These are phyloP conservation scores for Penaeus monodon DNA, from an alignment of 2,888 invertebrate genomes.

Conservation along the genomic window DNA sequence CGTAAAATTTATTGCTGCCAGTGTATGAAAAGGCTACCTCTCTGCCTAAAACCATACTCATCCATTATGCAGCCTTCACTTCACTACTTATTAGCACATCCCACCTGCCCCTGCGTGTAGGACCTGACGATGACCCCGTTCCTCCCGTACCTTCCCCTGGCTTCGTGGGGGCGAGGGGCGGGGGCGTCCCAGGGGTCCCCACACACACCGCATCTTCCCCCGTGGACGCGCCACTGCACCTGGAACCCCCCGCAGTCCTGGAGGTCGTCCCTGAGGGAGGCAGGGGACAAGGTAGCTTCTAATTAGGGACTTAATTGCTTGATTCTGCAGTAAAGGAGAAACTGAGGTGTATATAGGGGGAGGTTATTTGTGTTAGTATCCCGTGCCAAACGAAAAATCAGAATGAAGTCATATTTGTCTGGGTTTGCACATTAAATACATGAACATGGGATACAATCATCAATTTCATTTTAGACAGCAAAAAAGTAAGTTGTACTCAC, in stretches of 20 bases:
- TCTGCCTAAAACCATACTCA: no score
- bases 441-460: neutral
- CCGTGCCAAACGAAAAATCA: no score
- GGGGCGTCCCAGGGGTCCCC: slow-evolving; percentile 85
- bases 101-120: slow-evolving; percentile 72
- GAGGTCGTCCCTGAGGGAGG: slow-evolving; percentile 41
- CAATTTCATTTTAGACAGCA: neutral
- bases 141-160: slow-evolving; percentile 82
- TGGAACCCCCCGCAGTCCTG: slow-evolving; percentile 47
- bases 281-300: neutral
- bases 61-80: neutral
- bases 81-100: neutral
- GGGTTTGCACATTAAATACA: slow-evolving; percentile 25
- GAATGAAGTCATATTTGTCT: no score
- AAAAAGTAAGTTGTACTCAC: slow-evolving; percentile 2
- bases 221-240: slow-evolving; percentile 84
- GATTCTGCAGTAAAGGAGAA: slow-evolving; percentile 25
- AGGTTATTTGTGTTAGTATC: no score
- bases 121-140: slow-evolving; percentile 84
- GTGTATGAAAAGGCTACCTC: no score
- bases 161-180: slow-evolving; percentile 83
- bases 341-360: neutral
- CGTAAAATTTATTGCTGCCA: no score
- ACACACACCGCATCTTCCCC: slow-evolving; percentile 87
- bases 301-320: neutral